These are phyloP conservation scores for Remorina albescens DNA, from an alignment of 2,797 vertebrate species.

Conservation along the genomic window DNA sequence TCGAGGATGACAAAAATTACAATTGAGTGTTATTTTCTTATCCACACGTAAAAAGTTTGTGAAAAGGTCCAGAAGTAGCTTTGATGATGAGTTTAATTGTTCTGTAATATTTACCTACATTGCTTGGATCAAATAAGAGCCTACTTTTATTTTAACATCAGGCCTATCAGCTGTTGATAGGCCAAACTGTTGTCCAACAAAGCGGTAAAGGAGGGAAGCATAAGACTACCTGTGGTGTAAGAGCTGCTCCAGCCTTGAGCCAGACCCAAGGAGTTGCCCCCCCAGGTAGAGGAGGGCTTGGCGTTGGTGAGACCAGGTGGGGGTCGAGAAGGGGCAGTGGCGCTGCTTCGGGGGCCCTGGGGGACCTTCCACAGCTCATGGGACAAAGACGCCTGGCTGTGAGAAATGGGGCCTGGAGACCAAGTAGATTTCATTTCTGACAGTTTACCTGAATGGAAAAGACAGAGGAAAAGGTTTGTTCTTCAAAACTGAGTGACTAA, in stretches of 20 bases:
- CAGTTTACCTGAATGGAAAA: constrained; percentile 89
- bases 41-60: background rate
- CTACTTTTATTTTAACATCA: background rate
- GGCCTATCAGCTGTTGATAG: background rate
- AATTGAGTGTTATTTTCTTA: background rate
- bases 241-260: constrained; percentile 94
- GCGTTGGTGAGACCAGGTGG: constrained; percentile 95
- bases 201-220: background rate
- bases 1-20: background rate
- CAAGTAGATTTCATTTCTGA: constrained; percentile 98
- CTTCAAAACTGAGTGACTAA: background rate
- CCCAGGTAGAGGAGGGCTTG: constrained; percentile 97
- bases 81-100: background rate
- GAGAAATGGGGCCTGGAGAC: constrained; percentile 95
- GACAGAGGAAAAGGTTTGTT: constrained; percentile 9
- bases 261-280: constrained; percentile 91
- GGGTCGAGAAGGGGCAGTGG: constrained; percentile 92
- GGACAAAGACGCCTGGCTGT: constrained; percentile 94
- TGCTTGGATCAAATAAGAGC: background rate
- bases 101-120: background rate
- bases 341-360: constrained; percentile 89
- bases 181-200: background rate
- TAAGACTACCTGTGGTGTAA: constrained; percentile 90
- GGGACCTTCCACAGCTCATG: constrained; percentile 98
- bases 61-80: background rate